Percentiles rank a stretch among this genome's conserved stretches.
These are phyloP conservation scores for Solen grandis DNA, from an alignment of 1,140 invertebrate genomes.

Conservation along the genomic window DNA sequence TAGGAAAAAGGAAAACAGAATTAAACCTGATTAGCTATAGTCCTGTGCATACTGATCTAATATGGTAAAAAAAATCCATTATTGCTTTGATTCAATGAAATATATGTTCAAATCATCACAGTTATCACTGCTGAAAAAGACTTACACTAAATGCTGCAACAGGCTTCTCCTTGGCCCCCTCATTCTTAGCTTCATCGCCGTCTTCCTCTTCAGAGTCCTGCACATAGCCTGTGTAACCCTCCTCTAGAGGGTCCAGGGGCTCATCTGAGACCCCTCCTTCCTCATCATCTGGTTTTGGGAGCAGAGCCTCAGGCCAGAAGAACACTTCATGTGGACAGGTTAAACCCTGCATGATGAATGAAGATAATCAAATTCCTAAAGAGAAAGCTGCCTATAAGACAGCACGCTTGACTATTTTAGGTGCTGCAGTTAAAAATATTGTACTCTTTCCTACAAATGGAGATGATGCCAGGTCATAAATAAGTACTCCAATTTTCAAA, in stretches of 20 bases:
- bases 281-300: conserved; percentile 43
- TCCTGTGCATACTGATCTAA: too few relatives aligned
- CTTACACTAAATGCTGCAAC: neutral
- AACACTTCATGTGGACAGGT: conserved; percentile 84
- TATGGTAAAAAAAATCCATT: too few relatives aligned
- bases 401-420: too few relatives aligned
- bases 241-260: neutral
- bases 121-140: neutral
- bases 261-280: neutral
- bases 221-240: conserved; percentile 39
- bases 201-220: conserved; percentile 34
- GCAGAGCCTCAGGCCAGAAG: conserved; percentile 85
- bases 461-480: too few relatives aligned
- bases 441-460: too few relatives aligned
- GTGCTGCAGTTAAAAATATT: too few relatives aligned
- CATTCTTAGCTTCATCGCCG: conserved; percentile 50
- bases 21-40: too few relatives aligned
- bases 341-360: conserved; percentile 68
- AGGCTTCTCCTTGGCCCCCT: conserved; percentile 32
- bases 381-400: too few relatives aligned
- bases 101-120: neutral
- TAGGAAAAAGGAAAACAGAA: too few relatives aligned
- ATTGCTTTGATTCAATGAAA: too few relatives aligned
- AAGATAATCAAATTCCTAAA: too few relatives aligned
- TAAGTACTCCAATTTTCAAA: too few relatives aligned